Percentiles rank a stretch among this genome's conserved stretches.
Conservation (phyloP, 2,113 vertebrate species). For the Onychostoma macrolepis region DNA sequence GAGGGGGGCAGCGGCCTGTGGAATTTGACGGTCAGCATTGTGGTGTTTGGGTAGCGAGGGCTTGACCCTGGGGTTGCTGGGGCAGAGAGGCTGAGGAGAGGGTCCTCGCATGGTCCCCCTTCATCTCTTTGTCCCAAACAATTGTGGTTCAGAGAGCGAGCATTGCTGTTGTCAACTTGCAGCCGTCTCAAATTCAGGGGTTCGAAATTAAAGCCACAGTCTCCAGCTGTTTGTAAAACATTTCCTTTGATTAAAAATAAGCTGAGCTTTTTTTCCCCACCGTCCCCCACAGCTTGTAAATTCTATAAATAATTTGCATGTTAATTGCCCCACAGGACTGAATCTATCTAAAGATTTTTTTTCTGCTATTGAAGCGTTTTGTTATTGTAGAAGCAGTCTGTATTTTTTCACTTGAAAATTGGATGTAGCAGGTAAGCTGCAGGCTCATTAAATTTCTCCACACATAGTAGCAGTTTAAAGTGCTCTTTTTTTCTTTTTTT, state of each 20-base stretch:
- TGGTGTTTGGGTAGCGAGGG: conserved; percentile 23
- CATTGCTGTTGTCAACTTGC: conserved; percentile 17
- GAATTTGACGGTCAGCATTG: conserved; percentile 45
- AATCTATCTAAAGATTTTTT: conserved; percentile 40
- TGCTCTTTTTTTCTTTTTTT: conserved; percentile 18
- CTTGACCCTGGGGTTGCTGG: conserved; percentile 39
- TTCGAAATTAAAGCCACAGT: conserved; percentile 23
- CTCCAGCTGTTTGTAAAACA: conserved; percentile 21
- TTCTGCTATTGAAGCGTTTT: conserved; percentile 25
- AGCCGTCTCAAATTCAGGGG: neutral
- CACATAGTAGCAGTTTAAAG: conserved; percentile 31
- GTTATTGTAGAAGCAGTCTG: conserved; percentile 12
- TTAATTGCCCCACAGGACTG: conserved; percentile 33
- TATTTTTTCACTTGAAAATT: conserved; percentile 33
- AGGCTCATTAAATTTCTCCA: conserved; percentile 42
- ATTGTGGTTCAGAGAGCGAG: conserved; percentile 35
- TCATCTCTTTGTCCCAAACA: conserved; percentile 32
- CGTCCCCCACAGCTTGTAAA: conserved; percentile 24
- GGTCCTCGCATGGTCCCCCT: neutral
- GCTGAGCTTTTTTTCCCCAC: neutral
- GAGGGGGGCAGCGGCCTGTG: conserved; percentile 25
- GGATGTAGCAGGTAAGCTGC: conserved; percentile 27
- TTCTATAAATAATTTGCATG: conserved; percentile 44
- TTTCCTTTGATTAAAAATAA: conserved; percentile 35
- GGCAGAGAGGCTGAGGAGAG: conserved; percentile 2